Conservation (phyloP, 1,140 invertebrate species). For the Diprion similis region DNA sequence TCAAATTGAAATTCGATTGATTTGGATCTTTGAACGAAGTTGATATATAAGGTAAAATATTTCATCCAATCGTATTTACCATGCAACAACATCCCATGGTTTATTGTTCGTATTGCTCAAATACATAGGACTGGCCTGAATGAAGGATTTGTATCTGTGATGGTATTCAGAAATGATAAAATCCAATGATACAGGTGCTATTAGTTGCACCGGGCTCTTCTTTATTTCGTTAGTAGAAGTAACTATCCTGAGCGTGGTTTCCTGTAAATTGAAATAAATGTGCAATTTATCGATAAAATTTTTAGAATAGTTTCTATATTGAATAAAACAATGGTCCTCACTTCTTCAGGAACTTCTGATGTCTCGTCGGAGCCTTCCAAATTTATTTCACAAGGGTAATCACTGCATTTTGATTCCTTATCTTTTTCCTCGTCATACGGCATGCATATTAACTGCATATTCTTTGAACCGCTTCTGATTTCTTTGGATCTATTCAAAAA, state of each 20-base stretch:
- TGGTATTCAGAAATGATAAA: constrained; percentile 42
- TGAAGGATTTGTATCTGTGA: constrained; percentile 37
- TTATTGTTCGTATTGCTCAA: constrained; percentile 52
- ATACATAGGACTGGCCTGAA: constrained; percentile 51
- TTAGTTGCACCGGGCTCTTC: constrained; percentile 18
- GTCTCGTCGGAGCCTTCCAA: constrained; percentile 28
- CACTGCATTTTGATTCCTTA: constrained; percentile 30
- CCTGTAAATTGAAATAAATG: neutral
- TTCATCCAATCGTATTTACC: constrained; percentile 36
- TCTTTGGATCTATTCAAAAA: neutral
- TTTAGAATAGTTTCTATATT: neutral
- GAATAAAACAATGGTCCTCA: neutral
- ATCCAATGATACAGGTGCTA: constrained; percentile 34
- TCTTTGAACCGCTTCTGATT: constrained; percentile 28
- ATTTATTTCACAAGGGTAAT: constrained; percentile 43
- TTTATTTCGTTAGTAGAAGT: constrained; percentile 14
- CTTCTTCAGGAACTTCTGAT: constrained; percentile 11
- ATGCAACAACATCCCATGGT: constrained; percentile 56
- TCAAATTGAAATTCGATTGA: neutral
- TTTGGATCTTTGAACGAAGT: constrained; percentile 9
- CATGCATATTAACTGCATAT: constrained; percentile 45
- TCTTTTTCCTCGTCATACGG: constrained; percentile 33
- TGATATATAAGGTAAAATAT: constrained; percentile 5
- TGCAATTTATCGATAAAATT: neutral
- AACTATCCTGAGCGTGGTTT: neutral